phyloP scores from a whole-genome alignment of 2,113 vertebrate species.

The Erythrocebus patas region DNA sequence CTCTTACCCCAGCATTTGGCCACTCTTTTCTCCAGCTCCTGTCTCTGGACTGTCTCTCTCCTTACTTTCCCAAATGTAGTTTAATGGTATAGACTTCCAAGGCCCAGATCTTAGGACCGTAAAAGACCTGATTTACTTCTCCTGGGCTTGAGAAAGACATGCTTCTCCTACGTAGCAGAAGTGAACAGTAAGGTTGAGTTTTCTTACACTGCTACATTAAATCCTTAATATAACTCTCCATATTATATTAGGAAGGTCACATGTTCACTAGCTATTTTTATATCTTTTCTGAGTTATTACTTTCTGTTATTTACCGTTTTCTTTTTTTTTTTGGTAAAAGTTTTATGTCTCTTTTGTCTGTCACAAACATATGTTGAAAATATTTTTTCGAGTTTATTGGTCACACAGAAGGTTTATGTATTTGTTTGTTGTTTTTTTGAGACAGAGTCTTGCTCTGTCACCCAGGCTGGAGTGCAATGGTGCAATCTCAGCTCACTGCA shows the following conservation, averaged over 20 bases:
- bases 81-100: not conserved
- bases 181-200: not conserved
- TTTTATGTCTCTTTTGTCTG: conserved; percentile 59
- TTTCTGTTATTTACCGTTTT: not conserved
- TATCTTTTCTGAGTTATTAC: not conserved
- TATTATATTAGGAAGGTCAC: not conserved
- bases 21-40: not conserved
- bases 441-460: too few species aligned
- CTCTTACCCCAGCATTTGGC: not conserved
- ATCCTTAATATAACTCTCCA: not conserved
- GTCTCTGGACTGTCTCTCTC: not conserved
- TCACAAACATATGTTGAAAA: conserved; percentile 64
- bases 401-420: conserved; percentile 53
- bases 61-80: not conserved
- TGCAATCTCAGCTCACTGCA: too few species aligned
- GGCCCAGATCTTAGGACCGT: not conserved
- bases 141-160: not conserved
- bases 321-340: conserved; percentile 23
- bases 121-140: not conserved
- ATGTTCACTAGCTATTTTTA: not conserved
- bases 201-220: not conserved
- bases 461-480: too few species aligned
- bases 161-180: not conserved
- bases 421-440: too few species aligned
- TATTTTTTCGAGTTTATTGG: conserved; percentile 59